A percentile compares a stretch with the other conserved stretches of the same genome.
These are phyloP conservation scores for Stigmatopora nigra DNA, from an alignment of 2,113 vertebrate genomes.

Conservation along the genomic window DNA sequence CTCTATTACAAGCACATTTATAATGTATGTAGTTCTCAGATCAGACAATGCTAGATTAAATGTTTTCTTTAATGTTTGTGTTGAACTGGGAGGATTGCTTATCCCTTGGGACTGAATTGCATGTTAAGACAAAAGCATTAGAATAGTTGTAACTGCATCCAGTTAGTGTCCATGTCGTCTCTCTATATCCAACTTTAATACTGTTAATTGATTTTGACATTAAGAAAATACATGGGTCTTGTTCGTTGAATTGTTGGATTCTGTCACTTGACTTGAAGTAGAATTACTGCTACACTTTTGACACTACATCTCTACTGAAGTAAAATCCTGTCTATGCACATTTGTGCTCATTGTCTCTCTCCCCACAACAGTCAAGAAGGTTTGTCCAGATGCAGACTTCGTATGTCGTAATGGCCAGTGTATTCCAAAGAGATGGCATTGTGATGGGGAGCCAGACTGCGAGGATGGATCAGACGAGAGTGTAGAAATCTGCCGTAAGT, in stretches of 20 bases:
- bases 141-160: constrained; percentile 30
- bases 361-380: constrained; percentile 79
- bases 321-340: neutral
- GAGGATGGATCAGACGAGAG: constrained; percentile 92
- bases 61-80: neutral
- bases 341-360: neutral
- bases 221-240: no score
- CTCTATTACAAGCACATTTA: neutral
- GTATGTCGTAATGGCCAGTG: constrained; percentile 89
- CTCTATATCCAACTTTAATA: neutral
- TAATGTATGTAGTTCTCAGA: neutral
- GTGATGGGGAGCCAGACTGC: constrained; percentile 92
- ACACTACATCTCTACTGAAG: neutral
- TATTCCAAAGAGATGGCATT: constrained; percentile 90
- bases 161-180: neutral
- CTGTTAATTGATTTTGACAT: no score
- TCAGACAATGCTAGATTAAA: neutral
- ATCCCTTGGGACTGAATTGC: constrained; percentile 28
- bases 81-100: neutral
- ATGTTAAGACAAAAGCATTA: constrained; percentile 29
- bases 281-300: neutral
- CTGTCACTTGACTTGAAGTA: no score
- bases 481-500: constrained; percentile 89
- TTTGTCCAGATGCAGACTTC: constrained; percentile 81
- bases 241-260: no score